These are phyloP conservation scores for Phylloscopus trochiloides DNA, from an alignment of 2,113 vertebrate species.

Conservation along the genomic window DNA sequence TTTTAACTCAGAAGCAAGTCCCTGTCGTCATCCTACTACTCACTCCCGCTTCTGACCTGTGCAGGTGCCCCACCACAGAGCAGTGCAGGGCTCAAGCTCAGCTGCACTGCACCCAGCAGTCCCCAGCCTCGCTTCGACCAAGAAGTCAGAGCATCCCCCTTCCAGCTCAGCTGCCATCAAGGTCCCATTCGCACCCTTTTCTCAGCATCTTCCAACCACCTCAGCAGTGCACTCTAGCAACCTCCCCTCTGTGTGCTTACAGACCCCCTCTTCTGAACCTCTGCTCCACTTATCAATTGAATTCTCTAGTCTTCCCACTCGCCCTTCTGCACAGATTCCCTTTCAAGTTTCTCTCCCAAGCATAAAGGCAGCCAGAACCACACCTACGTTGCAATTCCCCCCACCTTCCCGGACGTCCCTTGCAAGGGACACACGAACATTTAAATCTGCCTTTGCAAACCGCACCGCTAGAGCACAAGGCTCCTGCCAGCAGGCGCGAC, in stretches of 20 bases:
- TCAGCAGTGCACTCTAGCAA: not conserved
- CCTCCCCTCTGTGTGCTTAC: not conserved
- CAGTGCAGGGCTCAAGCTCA: not conserved
- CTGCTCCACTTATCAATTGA: not conserved
- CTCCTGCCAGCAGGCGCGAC: rapidly evolving
- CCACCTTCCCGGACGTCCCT: not conserved
- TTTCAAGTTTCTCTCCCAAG: not conserved
- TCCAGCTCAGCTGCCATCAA: not conserved
- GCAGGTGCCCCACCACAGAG: not conserved
- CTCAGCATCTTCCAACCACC: not conserved
- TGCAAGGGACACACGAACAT: rapidly evolving
- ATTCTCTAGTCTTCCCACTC: not conserved
- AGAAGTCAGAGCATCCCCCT: not conserved
- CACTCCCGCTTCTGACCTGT: not conserved
- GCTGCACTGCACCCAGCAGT: not conserved
- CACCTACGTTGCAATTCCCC: rapidly evolving
- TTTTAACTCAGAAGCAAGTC: not conserved
- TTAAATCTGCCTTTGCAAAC: rapidly evolving
- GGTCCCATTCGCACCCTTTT: not conserved
- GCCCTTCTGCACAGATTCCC: not conserved
- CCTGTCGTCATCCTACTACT: not conserved
- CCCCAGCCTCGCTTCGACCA: not conserved
- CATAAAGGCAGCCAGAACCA: not conserved
- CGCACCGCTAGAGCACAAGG: rapidly evolving
- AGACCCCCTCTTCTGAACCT: not conserved